Conservation (phyloP, 2,888 invertebrate species). For the Callinectes sapidus region DNA sequence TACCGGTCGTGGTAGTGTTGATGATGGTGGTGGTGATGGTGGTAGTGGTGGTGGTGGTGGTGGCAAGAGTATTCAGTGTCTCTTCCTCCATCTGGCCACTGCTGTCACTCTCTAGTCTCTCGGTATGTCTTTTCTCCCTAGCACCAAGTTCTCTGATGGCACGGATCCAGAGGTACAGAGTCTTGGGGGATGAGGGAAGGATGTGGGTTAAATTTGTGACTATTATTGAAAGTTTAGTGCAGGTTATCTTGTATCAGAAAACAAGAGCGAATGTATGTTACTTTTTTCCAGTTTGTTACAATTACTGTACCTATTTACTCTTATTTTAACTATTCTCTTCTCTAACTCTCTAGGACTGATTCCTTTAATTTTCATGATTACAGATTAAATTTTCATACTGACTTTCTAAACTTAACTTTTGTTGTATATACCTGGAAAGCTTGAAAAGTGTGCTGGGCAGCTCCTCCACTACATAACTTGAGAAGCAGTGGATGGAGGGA, state of each 20-base stretch:
- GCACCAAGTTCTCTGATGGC: background rate
- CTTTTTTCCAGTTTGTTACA: no score
- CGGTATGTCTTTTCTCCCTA: background rate
- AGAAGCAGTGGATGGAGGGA: background rate
- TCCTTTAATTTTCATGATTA: background rate
- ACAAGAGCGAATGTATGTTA: no score
- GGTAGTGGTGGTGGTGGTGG: background rate
- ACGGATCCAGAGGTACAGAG: background rate
- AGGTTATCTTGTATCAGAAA: background rate
- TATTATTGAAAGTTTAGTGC: background rate
- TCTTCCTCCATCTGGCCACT: background rate
- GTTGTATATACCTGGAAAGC: background rate
- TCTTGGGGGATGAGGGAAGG: background rate
- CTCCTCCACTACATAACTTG: constrained; percentile 8
- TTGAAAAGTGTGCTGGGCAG: background rate
- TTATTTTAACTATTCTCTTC: no score
- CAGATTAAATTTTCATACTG: background rate
- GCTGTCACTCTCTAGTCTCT: background rate
- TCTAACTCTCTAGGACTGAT: no score
- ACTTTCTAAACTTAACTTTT: background rate
- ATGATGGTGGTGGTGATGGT: background rate
- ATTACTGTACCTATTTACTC: no score
- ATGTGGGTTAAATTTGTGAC: background rate
- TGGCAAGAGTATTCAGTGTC: background rate
- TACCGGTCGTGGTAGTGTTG: background rate